These are phyloP conservation scores for Pelusios castaneus DNA, from an alignment of 2,113 vertebrate species.

Conservation along the genomic window DNA sequence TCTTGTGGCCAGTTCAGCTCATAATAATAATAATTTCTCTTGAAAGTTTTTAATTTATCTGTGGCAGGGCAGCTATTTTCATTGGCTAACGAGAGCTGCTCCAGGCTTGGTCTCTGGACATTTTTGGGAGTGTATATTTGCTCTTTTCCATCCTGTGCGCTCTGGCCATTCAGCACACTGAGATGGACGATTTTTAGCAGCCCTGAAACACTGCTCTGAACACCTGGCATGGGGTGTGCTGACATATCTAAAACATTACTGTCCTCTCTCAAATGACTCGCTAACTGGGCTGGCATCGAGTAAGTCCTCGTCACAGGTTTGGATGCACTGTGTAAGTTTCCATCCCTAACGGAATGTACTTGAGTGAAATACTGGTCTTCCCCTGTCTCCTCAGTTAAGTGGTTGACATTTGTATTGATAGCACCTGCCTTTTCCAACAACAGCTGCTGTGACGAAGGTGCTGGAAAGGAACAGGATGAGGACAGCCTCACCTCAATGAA, in stretches of 20 bases:
- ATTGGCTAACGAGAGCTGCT: neutral
- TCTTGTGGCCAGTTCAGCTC: conserved; percentile 80
- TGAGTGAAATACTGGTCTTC: neutral
- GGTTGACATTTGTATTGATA: neutral
- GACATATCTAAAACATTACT: conserved; percentile 17
- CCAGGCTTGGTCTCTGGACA: neutral
- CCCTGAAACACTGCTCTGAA: neutral
- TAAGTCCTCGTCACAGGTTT: conserved; percentile 80
- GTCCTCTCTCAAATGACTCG: conserved; percentile 68
- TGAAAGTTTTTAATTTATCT: conserved; percentile 69
- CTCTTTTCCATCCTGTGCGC: conserved; percentile 36
- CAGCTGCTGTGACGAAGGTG: conserved; percentile 47
- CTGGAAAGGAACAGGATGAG: conserved; percentile 64
- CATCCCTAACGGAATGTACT: neutral
- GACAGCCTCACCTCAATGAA: conserved; percentile 84
- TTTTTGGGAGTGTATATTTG: neutral
- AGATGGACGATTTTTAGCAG: conserved; percentile 29
- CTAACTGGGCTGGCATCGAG: conserved; percentile 79
- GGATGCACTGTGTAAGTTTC: conserved; percentile 28
- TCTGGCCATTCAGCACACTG: conserved; percentile 41
- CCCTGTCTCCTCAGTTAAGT: neutral
- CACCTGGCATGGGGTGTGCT: neutral
- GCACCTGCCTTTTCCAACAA: conserved; percentile 43
- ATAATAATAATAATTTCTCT: conserved; percentile 81
- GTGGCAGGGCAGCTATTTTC: conserved; percentile 11